Evolutionary conservation across 1,140 invertebrate species (phyloP), one percentile per base, ranked within the genome.

Genomic region (Antheraea pernyi): DNA sequence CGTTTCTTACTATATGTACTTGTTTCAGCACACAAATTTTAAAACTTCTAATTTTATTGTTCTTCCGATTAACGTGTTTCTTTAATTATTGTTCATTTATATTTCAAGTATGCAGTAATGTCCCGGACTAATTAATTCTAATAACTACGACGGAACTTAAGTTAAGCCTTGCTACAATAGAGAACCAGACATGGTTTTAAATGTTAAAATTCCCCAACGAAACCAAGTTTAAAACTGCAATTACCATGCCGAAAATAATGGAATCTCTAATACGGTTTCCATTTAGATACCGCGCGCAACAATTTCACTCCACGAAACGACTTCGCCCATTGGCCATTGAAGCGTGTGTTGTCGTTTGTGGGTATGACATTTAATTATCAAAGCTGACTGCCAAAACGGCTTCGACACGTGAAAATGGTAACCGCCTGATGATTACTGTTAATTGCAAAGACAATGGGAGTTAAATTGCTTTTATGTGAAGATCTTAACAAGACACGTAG

Each of bases 381-480:
- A 61, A 61, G 60, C 9, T 10, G 30, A 61, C 19, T 30, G 59
- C 16, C 19, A 18, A 60, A 60, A 3, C 9, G 19, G 59, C 9
- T 60, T 60, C 19, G 60, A 61, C 60, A 61, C 60, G 22, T 30
- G 60, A 36, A 16, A 30, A 36, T 19, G 9, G 30, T 61, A 8
- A 61, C 22, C 11, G 46, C 46, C 9, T 61, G 30, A 10, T 36
- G 30, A 69, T 69, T 69, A 59, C 48, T 69, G 42, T 69, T 69
- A 69, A 69, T 63, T 69, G 39, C 48, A 62, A 48, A 62, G 30
- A 69, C 62, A 65, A 65, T 65, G 13, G 7, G 39, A 46, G 11
- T 65, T n/a, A 39, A 69, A 65, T 69, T 37, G 37, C 58, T 69
- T 69, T 46, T 22, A 61, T 61, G 60, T 61, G 3, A 13, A 11